Evolutionary conservation across 1,140 invertebrate species (phyloP).

Genomic region (Anagrus nilaparvatae): DNA sequence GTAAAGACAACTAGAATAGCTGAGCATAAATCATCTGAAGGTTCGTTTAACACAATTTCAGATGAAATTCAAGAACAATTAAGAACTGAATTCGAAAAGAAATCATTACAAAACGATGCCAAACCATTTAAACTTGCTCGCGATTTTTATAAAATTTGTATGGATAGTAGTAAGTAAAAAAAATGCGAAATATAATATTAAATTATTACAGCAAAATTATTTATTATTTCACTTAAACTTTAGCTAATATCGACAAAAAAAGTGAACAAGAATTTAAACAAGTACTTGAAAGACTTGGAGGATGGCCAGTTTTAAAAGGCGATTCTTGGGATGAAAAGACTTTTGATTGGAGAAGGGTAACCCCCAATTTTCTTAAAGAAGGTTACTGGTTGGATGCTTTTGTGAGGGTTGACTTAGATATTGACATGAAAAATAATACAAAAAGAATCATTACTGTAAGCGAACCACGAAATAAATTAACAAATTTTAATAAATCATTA

Average conservation of each 20-base stretch:
- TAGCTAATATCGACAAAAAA: conserved; percentile 61
- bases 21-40: conserved; percentile 62
- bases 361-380: conserved; percentile 1
- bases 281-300: conserved; percentile 65
- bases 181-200: too few relatives aligned
- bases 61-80: conserved; percentile 71
- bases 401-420: conserved; percentile 6
- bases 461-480: too few relatives aligned
- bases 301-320: conserved; percentile 81
- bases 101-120: conserved; percentile 50
- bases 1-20: conserved; percentile 61
- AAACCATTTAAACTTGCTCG: conserved; percentile 64
- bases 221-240: too few relatives aligned
- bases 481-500: too few relatives aligned
- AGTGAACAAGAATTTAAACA: conserved; percentile 58
- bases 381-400: conserved; percentile 9
- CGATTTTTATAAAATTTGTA: conserved; percentile 67
- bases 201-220: too few relatives aligned
- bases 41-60: conserved; percentile 67
- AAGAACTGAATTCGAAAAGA: conserved; percentile 59
- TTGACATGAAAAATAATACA: conserved; percentile 9
- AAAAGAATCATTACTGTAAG: conserved; percentile 9
- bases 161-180: conserved; percentile 73
- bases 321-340: conserved; percentile 58
- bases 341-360: conserved; percentile 56